A percentile compares a stretch with the other conserved stretches of the same genome.
Evolutionary conservation across 2,113 vertebrate genomes (phyloP).

Genomic region (Centropus bengalensis): DNA sequence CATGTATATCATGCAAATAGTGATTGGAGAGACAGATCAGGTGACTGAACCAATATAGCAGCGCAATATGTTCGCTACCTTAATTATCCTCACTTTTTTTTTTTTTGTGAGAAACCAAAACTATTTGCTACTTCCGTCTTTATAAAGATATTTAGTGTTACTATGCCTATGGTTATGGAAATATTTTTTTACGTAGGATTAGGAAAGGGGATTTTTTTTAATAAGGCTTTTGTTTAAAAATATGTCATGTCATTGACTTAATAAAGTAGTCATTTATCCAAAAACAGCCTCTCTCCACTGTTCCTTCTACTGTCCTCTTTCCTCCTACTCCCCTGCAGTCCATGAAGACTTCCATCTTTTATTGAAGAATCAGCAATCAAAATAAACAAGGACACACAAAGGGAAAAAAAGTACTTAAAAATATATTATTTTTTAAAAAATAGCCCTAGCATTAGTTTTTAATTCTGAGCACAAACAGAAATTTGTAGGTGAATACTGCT

Average conservation of each 20-base stretch:
- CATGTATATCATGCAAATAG: constrained; percentile 68
- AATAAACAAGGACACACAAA: background rate
- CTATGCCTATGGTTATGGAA: background rate
- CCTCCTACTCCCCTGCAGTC: background rate
- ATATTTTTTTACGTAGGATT: background rate
- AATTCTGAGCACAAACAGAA: constrained; percentile 50
- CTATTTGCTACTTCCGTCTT: constrained; percentile 25
- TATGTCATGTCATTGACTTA: background rate
- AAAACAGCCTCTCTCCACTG: background rate
- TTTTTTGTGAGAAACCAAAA: constrained; percentile 41
- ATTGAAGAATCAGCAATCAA: background rate
- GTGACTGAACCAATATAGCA: constrained; percentile 73
- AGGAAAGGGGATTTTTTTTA: background rate
- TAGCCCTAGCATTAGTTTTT: constrained; percentile 11
- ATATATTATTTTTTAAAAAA: constrained; percentile 25
- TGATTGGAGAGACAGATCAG: constrained; percentile 70
- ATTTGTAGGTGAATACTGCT: background rate
- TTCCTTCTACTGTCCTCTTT: background rate
- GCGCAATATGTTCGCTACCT: constrained; percentile 66
- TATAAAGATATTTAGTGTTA: constrained; percentile 37
- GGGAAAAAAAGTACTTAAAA: background rate
- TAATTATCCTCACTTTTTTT: constrained; percentile 48
- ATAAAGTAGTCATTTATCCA: background rate
- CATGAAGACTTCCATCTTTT: background rate
- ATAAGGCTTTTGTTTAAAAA: background rate